These are phyloP conservation scores for Hirtodrosophila duncani DNA, from an alignment of 2,888 invertebrate species.

Conservation along the genomic window DNA sequence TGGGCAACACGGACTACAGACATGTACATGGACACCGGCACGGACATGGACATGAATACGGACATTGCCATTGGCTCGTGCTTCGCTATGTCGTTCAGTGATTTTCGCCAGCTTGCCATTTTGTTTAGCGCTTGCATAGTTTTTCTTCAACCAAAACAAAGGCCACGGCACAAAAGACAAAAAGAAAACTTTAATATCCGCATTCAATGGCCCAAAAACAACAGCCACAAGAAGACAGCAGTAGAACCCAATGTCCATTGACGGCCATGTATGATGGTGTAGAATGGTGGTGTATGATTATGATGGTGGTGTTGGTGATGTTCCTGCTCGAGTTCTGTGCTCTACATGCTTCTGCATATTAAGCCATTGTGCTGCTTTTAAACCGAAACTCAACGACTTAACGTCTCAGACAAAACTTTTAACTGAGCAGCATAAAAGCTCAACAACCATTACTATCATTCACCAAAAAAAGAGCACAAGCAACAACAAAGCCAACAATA, in stretches of 20 bases:
- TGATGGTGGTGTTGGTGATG: conserved; percentile 14
- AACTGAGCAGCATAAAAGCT: conserved; percentile 60
- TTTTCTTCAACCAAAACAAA: conserved; percentile 29
- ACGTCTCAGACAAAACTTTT: conserved; percentile 69
- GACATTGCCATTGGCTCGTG: conserved; percentile 39
- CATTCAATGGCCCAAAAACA: conserved; percentile 47
- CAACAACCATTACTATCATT: conserved; percentile 63
- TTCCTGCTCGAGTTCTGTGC: conserved; percentile 6
- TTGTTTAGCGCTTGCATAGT: conserved; percentile 42
- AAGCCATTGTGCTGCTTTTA: conserved; percentile 65
- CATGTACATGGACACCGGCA: conserved; percentile 5
- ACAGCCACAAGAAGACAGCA: conserved; percentile 32
- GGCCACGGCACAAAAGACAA: conserved; percentile 20
- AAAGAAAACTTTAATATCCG: conserved; percentile 44
- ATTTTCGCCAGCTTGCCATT: conserved; percentile 41
- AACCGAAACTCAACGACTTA: conserved; percentile 59
- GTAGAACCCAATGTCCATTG: conserved; percentile 56
- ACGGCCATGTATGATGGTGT: conserved; percentile 31
- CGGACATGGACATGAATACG: conserved; percentile 7
- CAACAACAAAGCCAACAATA: conserved; percentile 21
- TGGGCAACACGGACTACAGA: conserved; percentile 44
- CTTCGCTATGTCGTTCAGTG: conserved; percentile 22
- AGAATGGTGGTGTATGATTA: conserved; percentile 1
- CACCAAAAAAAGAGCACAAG: conserved; percentile 34
- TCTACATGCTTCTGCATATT: conserved; percentile 39